Base-by-base conservation (phyloP, 2,888 invertebrate genomes). In the Lepidonotus clava region DNA sequence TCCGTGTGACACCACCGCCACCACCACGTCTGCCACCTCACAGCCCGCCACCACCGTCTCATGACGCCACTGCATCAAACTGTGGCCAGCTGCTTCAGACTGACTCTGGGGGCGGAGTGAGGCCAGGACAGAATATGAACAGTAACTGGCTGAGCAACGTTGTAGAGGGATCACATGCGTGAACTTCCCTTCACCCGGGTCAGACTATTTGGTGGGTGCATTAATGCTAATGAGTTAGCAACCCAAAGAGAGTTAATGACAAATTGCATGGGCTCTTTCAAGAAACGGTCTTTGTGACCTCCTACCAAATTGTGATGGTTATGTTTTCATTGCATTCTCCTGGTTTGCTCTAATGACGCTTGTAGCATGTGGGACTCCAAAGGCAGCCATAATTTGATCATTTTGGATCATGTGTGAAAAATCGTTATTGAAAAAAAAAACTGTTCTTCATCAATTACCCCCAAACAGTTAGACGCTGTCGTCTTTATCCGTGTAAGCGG, bases 11-110 rank as follows among this genome's bases (percentile, higher is more conserved):
- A 51, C 51, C 21, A 51, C 11, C 51, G 40, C 38, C 8, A 2
- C 77, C 5, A 6, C 41, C 51, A 34, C 46, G 32, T 1, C 41
- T 28, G 34, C 80, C 28, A 46, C 51, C 24, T 32, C 80, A 41
- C 80, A 46, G 32, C 80, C 80, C 2, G 80, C 51, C 32, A 21
- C 51, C 21, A 41, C 41, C 21, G 46, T 80, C 24, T 80, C 80
- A 80, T 80, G 80, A 80, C 80, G 46, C 80, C 80, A 51, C 46
- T 51, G 51, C 32, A 80, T 80, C 80, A 41, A 80, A 24, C 80
- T 80, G n/a, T 34, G 36, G 36, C 76, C 76, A 1, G 24, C 38
- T 18, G 46, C 80, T 11, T 36, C 46, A 41, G 51, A 46, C 80
- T 80, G 28, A 32, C 34, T 76, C n/a, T n/a, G n/a, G n/a, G n/a